Evolutionary conservation across 2,888 invertebrate species (phyloP).

Genomic region (Beris chalybata): DNA sequence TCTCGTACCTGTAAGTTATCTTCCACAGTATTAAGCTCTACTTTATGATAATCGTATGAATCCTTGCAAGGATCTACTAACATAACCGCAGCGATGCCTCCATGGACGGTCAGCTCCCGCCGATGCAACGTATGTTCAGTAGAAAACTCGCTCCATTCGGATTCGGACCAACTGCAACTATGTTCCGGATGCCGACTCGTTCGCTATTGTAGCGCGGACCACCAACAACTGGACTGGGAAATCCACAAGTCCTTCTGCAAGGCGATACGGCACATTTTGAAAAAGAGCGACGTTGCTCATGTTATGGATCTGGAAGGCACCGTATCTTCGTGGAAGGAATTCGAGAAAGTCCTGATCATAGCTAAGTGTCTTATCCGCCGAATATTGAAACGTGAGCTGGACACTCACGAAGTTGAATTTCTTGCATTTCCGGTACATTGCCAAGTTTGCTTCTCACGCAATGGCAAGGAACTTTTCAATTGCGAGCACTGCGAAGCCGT

Average conservation of each 20-base stretch:
- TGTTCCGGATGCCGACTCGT: slow-evolving; percentile 66
- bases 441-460: slow-evolving; percentile 44
- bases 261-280: slow-evolving; percentile 47
- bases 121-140: slow-evolving; percentile 35
- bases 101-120: slow-evolving; percentile 15
- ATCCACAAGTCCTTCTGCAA: slow-evolving; percentile 63
- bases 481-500: slow-evolving; percentile 34
- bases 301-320: slow-evolving; percentile 43
- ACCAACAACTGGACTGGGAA: slow-evolving; percentile 69
- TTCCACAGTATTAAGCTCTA: no score
- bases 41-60: no score
- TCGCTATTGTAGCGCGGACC: slow-evolving; percentile 66
- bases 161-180: slow-evolving; percentile 43
- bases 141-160: background rate
- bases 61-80: no score
- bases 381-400: slow-evolving; percentile 42
- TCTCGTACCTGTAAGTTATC: no score
- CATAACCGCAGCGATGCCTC: background rate
- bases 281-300: slow-evolving; percentile 40
- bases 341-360: slow-evolving; percentile 43
- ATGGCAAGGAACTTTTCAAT: slow-evolving; percentile 8
- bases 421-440: slow-evolving; percentile 48
- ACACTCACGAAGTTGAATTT: slow-evolving; percentile 45
- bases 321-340: slow-evolving; percentile 36
- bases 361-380: slow-evolving; percentile 43